Evolutionary conservation across 2,797 vertebrate genomes (phyloP).

Genomic region (Paedocypris micromegethes): DNA sequence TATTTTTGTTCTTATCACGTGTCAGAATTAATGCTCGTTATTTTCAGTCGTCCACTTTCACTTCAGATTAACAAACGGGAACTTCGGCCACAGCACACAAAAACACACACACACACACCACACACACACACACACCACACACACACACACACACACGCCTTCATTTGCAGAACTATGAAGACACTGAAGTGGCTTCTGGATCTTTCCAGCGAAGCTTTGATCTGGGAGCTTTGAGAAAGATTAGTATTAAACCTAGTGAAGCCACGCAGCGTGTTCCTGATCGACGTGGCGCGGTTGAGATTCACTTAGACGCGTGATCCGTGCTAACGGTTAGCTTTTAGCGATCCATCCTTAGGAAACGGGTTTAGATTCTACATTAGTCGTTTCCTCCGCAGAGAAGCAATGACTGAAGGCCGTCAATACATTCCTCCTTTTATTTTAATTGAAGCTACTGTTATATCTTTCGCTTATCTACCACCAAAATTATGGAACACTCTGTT

Average conservation of each 20-base stretch:
- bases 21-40: no score
- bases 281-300: slow-evolving; percentile 24
- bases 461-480: no score
- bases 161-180: slow-evolving; percentile 54
- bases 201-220: slow-evolving; percentile 48
- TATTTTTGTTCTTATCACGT: no score
- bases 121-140: slow-evolving; percentile 51
- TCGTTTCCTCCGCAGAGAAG: slow-evolving; percentile 52
- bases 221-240: slow-evolving; percentile 40
- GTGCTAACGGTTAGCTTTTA: not conserved
- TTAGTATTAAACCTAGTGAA: slow-evolving; percentile 33
- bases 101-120: slow-evolving; percentile 45
- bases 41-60: no score
- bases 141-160: slow-evolving; percentile 50
- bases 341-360: slow-evolving; percentile 36
- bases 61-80: no score
- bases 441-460: slow-evolving; percentile 46
- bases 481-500: no score
- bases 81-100: no score
- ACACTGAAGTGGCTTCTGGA: slow-evolving; percentile 49
- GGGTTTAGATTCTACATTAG: slow-evolving; percentile 45
- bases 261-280: slow-evolving; percentile 25
- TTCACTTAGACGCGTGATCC: slow-evolving; percentile 10
- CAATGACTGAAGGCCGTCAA: slow-evolving; percentile 54
- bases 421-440: slow-evolving; percentile 59